phyloP scores from a whole-genome alignment of 2,888 invertebrate species.

The Drosophila pseudotalamancana region DNA sequence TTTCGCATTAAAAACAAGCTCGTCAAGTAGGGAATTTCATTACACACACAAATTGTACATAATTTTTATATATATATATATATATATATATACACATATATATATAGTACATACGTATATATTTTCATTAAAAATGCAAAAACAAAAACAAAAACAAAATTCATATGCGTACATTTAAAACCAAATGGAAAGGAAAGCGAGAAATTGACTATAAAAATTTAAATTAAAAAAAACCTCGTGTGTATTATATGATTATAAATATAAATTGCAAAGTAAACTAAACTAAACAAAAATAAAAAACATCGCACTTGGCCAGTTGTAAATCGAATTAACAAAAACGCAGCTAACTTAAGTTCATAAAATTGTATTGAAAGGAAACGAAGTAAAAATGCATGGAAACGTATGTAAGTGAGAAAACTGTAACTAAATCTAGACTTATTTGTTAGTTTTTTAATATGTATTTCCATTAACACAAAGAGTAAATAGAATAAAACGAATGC shows the following conservation, averaged over 20 bases:
- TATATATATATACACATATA: conserved; percentile 73
- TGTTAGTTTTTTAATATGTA: conserved; percentile 75
- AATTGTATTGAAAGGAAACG: conserved; percentile 48
- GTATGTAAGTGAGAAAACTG: conserved; percentile 72
- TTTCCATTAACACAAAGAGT: conserved; percentile 68
- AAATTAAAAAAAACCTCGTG: conserved; percentile 48
- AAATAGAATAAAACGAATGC: conserved; percentile 48
- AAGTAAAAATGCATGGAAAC: conserved; percentile 27
- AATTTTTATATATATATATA: conserved; percentile 68
- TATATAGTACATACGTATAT: conserved; percentile 59
- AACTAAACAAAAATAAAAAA: conserved; percentile 41
- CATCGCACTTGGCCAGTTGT: conserved; percentile 72
- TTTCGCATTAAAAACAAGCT: conserved; percentile 69
- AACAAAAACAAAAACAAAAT: conserved; percentile 41
- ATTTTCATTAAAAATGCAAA: conserved; percentile 74
- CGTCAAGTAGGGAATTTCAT: conserved; percentile 78
- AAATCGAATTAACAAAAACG: conserved; percentile 65
- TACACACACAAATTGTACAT: conserved; percentile 69
- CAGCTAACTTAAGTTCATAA: conserved; percentile 66
- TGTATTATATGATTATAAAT: conserved; percentile 67
- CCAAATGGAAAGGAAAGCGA: conserved; percentile 43
- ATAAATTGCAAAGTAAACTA: conserved; percentile 49
- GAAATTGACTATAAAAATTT: conserved; percentile 59
- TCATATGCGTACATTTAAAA: conserved; percentile 43
- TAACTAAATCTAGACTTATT: conserved; percentile 80